Evolutionary conservation across 2,113 vertebrate species (phyloP), one percentile per base, ranked within the genome.

Genomic region (Myrmecobius fasciatus): DNA sequence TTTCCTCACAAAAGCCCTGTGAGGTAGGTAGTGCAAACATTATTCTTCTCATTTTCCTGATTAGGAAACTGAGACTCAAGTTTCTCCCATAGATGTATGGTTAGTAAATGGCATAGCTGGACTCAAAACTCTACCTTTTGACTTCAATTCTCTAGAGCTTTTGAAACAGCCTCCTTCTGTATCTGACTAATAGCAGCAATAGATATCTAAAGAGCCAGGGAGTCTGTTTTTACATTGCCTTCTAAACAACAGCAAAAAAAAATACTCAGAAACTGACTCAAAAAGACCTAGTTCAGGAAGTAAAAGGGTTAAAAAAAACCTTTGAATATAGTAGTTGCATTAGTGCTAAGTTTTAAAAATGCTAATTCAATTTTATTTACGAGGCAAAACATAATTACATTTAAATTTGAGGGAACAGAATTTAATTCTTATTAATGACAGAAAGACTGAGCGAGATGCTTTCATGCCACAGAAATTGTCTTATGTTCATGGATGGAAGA

Each of bases 371-470:
- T 96, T 97, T 98, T 98, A 92, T 97, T 97, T 98, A 97, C 14
- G 25, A 96, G 56, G 93, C 96, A 98, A 97, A 96, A 91, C 8
- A 91, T 95, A 98, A 98, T 96, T 54, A 47, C 89, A 90, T 75
- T 94, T 95, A 97, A 97, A 97, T 93, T 98, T 94, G 93, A 98
- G 95, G 95, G 2, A 97, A 93, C 91, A 97, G 92, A 98, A 97
- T 97, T 97, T 91, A 94, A 54, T 95, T 97, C 56, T 97, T 98
- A 97, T 97, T 97, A 98, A 97, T 97, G 96, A 97, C 96, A 93
- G 93, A 96, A 98, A 98, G 93, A 93, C 93, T 53, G 52, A 97
- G 92, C 89, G 97, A 97, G 98, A 97, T 5, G 0, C 94, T 97
- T 96, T 98, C 96, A 93, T 96, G 17, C 96, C 97, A 96, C 97